These are phyloP conservation scores for Clarias magur DNA, from an alignment of 2,113 vertebrate genomes.

Conservation along the genomic window DNA sequence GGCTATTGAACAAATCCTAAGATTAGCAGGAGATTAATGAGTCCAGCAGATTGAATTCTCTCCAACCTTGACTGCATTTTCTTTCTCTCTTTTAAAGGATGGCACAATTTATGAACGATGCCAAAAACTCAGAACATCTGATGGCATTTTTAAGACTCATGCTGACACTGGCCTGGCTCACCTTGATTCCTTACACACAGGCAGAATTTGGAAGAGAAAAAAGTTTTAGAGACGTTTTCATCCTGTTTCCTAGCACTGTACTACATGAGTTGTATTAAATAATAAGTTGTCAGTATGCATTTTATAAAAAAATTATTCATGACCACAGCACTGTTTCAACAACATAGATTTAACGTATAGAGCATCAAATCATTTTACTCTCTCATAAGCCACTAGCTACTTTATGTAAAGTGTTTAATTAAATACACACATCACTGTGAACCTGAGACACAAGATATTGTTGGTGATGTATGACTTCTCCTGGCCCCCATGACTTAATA, in stretches of 20 bases:
- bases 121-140: slow-evolving; percentile 27
- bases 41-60: slow-evolving; percentile 32
- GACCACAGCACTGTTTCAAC: not conserved
- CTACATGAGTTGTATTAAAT: not conserved
- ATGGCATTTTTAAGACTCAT: slow-evolving; percentile 33
- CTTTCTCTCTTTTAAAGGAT: slow-evolving; percentile 14
- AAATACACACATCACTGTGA: not conserved
- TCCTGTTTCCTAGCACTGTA: not conserved
- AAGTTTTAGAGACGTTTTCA: not conserved
- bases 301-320: not conserved
- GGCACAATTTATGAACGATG: slow-evolving; percentile 27
- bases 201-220: not conserved
- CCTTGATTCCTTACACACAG: not conserved
- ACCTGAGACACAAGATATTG: not conserved
- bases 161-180: not conserved
- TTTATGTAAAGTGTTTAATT: not conserved
- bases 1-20: slow-evolving; percentile 25
- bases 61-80: slow-evolving; percentile 28
- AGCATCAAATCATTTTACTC: not conserved
- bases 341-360: not conserved
- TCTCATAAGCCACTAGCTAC: not conserved
- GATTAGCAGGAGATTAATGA: slow-evolving; percentile 39
- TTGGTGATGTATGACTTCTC: not conserved
- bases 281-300: not conserved
- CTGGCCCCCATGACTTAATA: not conserved